A percentile compares a stretch with the other conserved stretches of the same genome.
Evolutionary conservation across 1,140 invertebrate species (phyloP).

Genomic region (Caenorhabditis elegans): WBcel235 BX284606.5:9822001-9822500

Average conservation of each 20-base stretch:
- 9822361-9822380: no score
- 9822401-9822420: no score
- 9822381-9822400: no score
- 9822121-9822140: constrained; percentile 32
- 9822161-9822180: neutral
- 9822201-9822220: neutral
- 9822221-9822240: neutral
- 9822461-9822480: no score
- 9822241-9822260: neutral
- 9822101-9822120: constrained; percentile 14
- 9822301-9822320: no score
- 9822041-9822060: neutral
- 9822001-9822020: neutral
- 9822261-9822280: no score
- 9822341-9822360: no score
- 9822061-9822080: constrained; percentile 19
- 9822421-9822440: no score
- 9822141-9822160: neutral
- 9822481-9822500: no score
- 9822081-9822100: constrained; percentile 18
- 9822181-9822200: neutral
- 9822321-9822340: no score
- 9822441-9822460: no score
- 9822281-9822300: no score
- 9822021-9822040: neutral